Conservation (phyloP, 2,888 invertebrate genomes). For the Drosophila koepferae region DNA sequence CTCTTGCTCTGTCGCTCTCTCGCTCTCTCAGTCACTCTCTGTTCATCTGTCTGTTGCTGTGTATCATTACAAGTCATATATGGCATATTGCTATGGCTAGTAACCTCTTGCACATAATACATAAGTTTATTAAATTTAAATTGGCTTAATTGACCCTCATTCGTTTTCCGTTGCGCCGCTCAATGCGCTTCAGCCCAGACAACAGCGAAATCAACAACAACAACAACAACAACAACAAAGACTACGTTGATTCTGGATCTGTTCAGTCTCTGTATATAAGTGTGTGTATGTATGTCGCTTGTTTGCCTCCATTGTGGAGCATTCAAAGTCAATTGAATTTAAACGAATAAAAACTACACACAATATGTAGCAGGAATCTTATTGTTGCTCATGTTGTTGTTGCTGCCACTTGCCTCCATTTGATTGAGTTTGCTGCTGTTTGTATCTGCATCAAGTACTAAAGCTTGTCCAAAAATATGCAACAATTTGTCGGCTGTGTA, state of each 20-base stretch:
- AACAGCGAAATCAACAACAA: constrained; percentile 24
- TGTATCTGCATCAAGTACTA: constrained; percentile 52
- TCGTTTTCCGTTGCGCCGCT: constrained; percentile 76
- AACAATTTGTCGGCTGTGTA: constrained; percentile 40
- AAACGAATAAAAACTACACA: constrained; percentile 78
- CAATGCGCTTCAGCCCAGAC: constrained; percentile 40
- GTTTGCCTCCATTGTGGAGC: constrained; percentile 76
- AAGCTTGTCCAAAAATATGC: constrained; percentile 66
- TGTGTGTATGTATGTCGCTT: constrained; percentile 39
- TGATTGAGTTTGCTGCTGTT: constrained; percentile 58
- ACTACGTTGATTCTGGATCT: constrained; percentile 39
- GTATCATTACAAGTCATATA: constrained; percentile 70
- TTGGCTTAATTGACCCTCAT: constrained; percentile 86
- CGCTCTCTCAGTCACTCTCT: not conserved
- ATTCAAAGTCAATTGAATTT: constrained; percentile 79
- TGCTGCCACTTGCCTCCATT: constrained; percentile 72
- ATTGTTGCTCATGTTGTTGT: constrained; percentile 35
- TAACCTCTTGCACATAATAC: constrained; percentile 84
- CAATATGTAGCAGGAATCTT: constrained; percentile 59
- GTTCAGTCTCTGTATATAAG: constrained; percentile 11
- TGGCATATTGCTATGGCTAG: constrained; percentile 70
- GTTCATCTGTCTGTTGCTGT: constrained; percentile 3
- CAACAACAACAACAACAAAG: not conserved
- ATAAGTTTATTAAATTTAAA: constrained; percentile 86
- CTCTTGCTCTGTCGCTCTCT: constrained; percentile 4